A percentile compares a stretch with the other conserved stretches of the same genome.
phyloP scores from a whole-genome alignment of 2,113 vertebrate genomes.

The Dinomys branickii region DNA sequence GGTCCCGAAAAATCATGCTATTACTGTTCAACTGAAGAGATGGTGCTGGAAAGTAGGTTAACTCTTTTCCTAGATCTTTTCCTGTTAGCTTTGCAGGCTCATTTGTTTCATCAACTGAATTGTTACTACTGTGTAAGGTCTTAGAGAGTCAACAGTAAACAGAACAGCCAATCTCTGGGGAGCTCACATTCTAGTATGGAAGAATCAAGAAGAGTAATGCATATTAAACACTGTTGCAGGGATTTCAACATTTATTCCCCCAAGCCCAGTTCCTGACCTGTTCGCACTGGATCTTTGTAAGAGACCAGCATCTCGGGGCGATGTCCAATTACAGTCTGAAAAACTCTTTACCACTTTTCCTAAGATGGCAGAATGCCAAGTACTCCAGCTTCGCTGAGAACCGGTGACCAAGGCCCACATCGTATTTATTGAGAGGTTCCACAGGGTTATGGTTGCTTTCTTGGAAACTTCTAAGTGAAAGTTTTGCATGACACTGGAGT shows the following conservation, averaged over 20 bases:
- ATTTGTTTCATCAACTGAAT: not conserved
- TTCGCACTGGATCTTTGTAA: not conserved
- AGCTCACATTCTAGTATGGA: not conserved
- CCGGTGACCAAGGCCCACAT: not conserved
- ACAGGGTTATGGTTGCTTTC: not conserved
- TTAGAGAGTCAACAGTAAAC: not conserved
- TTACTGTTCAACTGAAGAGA: not conserved
- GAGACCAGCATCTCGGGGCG: not conserved
- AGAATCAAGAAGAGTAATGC: not conserved
- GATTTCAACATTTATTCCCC: not conserved
- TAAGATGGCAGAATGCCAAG: not conserved
- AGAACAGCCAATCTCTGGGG: not conserved
- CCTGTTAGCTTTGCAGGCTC: not conserved
- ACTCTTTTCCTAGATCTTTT: not conserved
- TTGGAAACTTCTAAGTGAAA: not conserved
- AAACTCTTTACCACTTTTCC: not conserved
- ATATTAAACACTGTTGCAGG: not conserved
- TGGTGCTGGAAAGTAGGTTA: not conserved
- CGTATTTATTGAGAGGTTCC: not conserved
- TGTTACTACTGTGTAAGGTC: not conserved
- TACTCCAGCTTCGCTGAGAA: not conserved
- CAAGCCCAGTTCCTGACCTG: not conserved
- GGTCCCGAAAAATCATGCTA: not conserved
- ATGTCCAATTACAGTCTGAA: slow-evolving; percentile 6
- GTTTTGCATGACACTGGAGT: not conserved